Percentiles rank a stretch among this genome's conserved stretches.
These are phyloP conservation scores for Cheilosia vernalis DNA, from an alignment of 2,888 invertebrate genomes.

Conservation along the genomic window DNA sequence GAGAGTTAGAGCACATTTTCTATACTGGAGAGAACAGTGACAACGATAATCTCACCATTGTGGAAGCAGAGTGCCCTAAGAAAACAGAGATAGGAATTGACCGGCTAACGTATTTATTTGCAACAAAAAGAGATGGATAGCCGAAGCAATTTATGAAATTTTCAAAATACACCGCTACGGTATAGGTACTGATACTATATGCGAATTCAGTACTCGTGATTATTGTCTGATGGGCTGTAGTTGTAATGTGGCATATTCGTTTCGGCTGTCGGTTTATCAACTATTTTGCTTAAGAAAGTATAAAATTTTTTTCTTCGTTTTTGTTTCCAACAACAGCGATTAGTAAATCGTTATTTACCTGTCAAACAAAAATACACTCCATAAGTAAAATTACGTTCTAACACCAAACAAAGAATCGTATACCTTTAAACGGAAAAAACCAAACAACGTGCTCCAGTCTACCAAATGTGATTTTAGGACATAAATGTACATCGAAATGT, in stretches of 20 bases:
- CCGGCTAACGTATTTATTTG: slow-evolving; percentile 23
- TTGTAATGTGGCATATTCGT: slow-evolving; percentile 51
- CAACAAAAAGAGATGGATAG: slow-evolving; percentile 22
- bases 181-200: neutral
- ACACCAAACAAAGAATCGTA: neutral
- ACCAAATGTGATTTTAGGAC: slow-evolving; percentile 26
- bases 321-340: neutral
- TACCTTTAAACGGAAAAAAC: slow-evolving; percentile 1
- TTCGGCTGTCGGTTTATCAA: slow-evolving; percentile 29
- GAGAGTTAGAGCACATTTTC: neutral
- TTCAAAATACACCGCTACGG: slow-evolving; percentile 15
- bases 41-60: slow-evolving; percentile 1
- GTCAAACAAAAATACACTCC: neutral
- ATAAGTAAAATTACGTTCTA: neutral
- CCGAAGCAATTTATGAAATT: slow-evolving; percentile 5
- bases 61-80: neutral
- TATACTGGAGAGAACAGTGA: slow-evolving; percentile 14
- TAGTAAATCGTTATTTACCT: neutral
- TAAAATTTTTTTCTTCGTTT: neutral
- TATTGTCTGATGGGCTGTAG: slow-evolving; percentile 44
- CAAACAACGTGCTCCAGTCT: slow-evolving; percentile 27
- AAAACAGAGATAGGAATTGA: slow-evolving; percentile 23
- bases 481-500: slow-evolving; percentile 1
- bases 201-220: slow-evolving; percentile 59
- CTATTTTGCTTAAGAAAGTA: neutral